These are phyloP conservation scores for Bhutanitis thaidina DNA, from an alignment of 2,888 invertebrate genomes.

Conservation along the genomic window DNA sequence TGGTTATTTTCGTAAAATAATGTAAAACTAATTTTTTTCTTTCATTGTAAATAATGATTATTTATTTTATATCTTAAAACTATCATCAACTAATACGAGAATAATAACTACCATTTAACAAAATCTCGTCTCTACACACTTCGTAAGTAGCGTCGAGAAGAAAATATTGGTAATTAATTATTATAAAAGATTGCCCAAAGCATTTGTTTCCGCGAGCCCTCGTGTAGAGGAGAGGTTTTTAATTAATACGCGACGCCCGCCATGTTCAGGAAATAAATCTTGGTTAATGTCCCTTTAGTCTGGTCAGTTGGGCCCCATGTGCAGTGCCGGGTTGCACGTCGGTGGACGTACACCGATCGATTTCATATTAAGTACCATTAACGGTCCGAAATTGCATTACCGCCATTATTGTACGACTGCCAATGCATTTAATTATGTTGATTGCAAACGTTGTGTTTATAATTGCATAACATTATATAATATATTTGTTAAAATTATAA, in stretches of 20 bases:
- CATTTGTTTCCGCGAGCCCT: slow-evolving; percentile 39
- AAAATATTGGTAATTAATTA: slow-evolving; percentile 4
- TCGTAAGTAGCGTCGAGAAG: no score
- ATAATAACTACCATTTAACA: no score
- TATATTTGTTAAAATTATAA: no score
- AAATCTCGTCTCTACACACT: no score
- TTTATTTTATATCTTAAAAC: no score
- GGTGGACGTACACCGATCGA: slow-evolving; percentile 45
- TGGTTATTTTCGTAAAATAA: no score
- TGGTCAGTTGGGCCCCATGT: slow-evolving; percentile 57
- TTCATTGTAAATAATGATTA: no score
- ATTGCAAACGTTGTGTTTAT: slow-evolving; percentile 1
- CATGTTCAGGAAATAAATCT: slow-evolving; percentile 67
- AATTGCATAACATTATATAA: no score
- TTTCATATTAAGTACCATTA: slow-evolving; percentile 30
- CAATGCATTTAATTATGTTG: slow-evolving; percentile 14
- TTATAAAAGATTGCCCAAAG: slow-evolving; percentile 40
- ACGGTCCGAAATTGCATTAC: slow-evolving; percentile 27
- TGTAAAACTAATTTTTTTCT: no score
- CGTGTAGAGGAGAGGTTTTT: slow-evolving; percentile 60
- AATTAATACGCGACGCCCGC: slow-evolving; percentile 64
- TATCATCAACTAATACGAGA: no score
- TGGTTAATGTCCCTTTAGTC: slow-evolving; percentile 74
- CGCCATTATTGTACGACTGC: slow-evolving; percentile 9
- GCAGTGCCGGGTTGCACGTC: slow-evolving; percentile 37